These are phyloP conservation scores for Eucriotettix oculatus DNA, from an alignment of 2,888 invertebrate genomes.

Conservation along the genomic window DNA sequence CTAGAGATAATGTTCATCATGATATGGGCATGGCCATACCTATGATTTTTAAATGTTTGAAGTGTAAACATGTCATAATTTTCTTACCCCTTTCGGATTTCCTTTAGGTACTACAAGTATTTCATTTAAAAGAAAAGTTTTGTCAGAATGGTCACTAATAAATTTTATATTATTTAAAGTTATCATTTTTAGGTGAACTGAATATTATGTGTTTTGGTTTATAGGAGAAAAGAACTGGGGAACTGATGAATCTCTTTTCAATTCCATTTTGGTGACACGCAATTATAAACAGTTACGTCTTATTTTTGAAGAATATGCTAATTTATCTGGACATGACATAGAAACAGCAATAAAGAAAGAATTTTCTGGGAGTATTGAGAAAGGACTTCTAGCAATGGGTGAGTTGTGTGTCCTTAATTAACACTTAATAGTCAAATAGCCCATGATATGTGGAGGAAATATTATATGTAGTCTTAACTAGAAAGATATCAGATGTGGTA, in stretches of 20 bases:
- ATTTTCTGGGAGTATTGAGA: conserved; percentile 73
- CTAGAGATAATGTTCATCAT: too few relatives aligned
- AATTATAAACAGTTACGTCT: conserved; percentile 77
- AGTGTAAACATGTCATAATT: too few relatives aligned
- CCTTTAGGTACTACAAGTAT: not conserved
- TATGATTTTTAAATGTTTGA: too few relatives aligned
- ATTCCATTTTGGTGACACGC: conserved; percentile 67
- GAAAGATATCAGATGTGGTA: too few relatives aligned
- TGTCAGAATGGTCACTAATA: too few relatives aligned
- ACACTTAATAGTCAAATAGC: too few relatives aligned
- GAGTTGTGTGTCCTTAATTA: not conserved
- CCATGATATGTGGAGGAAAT: too few relatives aligned
- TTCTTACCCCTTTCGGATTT: not conserved
- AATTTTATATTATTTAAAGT: too few relatives aligned
- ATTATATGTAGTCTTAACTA: too few relatives aligned
- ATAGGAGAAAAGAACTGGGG: conserved; percentile 58
- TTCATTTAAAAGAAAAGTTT: not conserved
- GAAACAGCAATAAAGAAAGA: conserved; percentile 73
- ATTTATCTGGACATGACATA: conserved; percentile 63
- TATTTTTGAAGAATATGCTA: conserved; percentile 73
- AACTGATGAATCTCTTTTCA: conserved; percentile 80
- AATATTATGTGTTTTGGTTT: conserved; percentile 2
- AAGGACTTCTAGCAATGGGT: conserved; percentile 80
- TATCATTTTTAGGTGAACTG: not conserved
- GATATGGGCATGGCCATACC: too few relatives aligned